Evolutionary conservation across 2,888 invertebrate genomes (phyloP), one percentile per base, ranked within the genome.

Genomic region (Xestia xanthographa): DNA sequence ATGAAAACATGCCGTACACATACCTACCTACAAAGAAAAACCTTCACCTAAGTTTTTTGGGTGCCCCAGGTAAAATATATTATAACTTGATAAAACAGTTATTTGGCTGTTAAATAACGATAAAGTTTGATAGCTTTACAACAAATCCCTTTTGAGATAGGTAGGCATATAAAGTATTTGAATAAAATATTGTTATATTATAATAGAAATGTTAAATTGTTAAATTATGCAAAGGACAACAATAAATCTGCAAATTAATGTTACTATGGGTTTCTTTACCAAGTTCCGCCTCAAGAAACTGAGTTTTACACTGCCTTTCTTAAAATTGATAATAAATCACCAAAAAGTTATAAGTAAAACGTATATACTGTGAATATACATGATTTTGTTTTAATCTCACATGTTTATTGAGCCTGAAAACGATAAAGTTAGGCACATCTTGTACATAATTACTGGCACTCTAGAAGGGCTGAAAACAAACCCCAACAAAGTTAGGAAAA

Each of bases 171-270:
- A 22, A 84, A 63, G n/a, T 75, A 67, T 9, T 68, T 82, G 60
- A 79, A 79, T 86, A 82, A 87, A 72, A 82, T 69, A 66, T 66
- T 69, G 11, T 50, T 63, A 22, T 34, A 56, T 48, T 68, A 34
- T 65, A 74, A 56, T 63, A 43, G 62, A 72, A 70, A 58, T 58
- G 45, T 34, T 63, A 77, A 66, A 83, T 84, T 66, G 53, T 34
- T 20, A 84, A 74, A 84, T 82, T 80, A 82, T 82, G 75, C 84
- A 34, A 41, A 67, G 5, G 12, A 50, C 14, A 56, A 75, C 60
- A 84, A 84, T 84, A 83, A 84, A 84, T 60, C 62, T 48, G 8
- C 0, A 20, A 43, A 62, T 53, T 29, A 66, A 62, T 12, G 45
- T 75, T 29, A 14, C 53, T 67, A 38, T 53, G 62, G 45, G 53